Evolutionary conservation across 2,888 invertebrate genomes (phyloP).

Genomic region (Drosophila percnosoma): DNA sequence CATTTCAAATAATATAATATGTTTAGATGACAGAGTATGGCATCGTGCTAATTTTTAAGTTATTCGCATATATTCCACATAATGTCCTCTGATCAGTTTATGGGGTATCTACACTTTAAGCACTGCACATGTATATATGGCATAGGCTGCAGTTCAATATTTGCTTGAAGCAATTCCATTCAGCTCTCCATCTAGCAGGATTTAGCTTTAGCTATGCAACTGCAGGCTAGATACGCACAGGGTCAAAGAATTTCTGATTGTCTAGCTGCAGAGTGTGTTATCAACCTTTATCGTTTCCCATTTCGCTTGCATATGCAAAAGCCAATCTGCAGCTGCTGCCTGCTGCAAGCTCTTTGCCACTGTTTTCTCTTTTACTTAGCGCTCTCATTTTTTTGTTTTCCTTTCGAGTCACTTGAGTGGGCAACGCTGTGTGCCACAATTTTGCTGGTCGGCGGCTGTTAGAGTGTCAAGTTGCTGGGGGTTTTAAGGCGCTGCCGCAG

Average conservation of each 20-base stretch:
- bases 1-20: not conserved
- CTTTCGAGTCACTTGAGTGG: constrained; percentile 3
- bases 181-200: not conserved
- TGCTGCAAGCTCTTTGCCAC: constrained; percentile 10
- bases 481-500: constrained; percentile 48
- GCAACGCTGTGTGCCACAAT: constrained; percentile 14
- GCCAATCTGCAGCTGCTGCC: constrained; percentile 53
- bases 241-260: constrained; percentile 1
- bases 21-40: not conserved
- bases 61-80: not conserved
- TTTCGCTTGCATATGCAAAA: constrained; percentile 54
- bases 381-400: not conserved
- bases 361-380: constrained; percentile 16
- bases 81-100: not conserved
- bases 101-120: not conserved
- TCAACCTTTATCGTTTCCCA: constrained; percentile 39
- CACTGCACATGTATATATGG: not conserved
- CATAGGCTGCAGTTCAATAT: not conserved
- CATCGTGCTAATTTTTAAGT: not conserved
- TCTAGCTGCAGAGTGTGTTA: constrained; percentile 43
- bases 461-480: constrained; percentile 65
- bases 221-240: not conserved
- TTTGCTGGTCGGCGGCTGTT: constrained; percentile 33
- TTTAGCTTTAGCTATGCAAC: not conserved
- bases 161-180: not conserved